Evolutionary conservation across 2,797 vertebrate species (phyloP), one percentile per base, ranked within the genome.

Genomic region (Remorina albescens): DNA sequence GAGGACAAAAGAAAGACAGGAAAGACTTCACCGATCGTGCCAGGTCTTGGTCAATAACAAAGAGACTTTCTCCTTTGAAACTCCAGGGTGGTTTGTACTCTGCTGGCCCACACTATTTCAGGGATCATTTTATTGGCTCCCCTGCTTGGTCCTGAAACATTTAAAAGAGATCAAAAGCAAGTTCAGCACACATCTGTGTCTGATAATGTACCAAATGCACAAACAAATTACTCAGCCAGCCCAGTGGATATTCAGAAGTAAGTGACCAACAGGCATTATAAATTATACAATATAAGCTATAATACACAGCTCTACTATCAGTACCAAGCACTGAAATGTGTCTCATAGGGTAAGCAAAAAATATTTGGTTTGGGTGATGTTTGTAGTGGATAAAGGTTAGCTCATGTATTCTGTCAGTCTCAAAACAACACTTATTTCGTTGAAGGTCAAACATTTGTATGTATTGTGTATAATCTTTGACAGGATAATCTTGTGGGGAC

Each of bases 401-500:
- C 32, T 71, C 57, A 71, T 65, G 62, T 56, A 13, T 51, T 74
- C 42, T 26, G 21, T 23, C 44, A 49, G n/a, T 77, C 42, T 37
- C 67, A 28, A 83, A 77, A 82, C 26, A 46, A 61, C 41, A 68
- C 60, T 63, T 67, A 16, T 60, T 72, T 65, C 39, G 32, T 64
- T 81, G 77, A 90, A 90, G 86, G 83, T 90, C 86, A 83, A 71
- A 77, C 83, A 83, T 80, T 81, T 83, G 81, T 71, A 81, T 54
- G 36, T 81, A 61, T 67, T 63, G 49, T 81, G 75, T 61, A 46
- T 81, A 73, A 84, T 83, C 69, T 37, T 64, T 49, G 37, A 70
- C 54, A 36, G 72, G 74, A 64, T 68, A 56, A 72, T 70, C 69
- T 78, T 64, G 61, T 50, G 59, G 76, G 30, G 83, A 86, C 71